A percentile compares a stretch with the other conserved stretches of the same genome.
Conservation (phyloP, 2,113 vertebrate species). For the Pachycephala philippinensis region DNA sequence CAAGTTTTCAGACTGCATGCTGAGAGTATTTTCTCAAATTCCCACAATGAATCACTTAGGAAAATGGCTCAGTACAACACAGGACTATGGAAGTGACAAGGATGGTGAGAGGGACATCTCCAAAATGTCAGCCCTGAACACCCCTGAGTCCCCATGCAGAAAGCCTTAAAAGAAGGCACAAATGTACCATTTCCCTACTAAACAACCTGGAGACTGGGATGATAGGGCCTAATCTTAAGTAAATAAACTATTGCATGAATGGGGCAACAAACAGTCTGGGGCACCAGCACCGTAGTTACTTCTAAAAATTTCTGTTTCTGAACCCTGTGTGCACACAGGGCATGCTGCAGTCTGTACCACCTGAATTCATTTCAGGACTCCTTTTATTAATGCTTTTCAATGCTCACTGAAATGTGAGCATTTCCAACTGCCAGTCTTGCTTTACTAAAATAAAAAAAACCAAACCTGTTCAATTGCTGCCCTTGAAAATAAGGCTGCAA, state of each 20-base stretch:
- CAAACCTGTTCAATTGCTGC: not conserved
- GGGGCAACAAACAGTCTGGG: not conserved
- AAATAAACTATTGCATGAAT: not conserved
- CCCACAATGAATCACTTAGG: not conserved
- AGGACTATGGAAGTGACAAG: not conserved
- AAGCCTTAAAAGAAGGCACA: not conserved
- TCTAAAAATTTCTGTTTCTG: not conserved
- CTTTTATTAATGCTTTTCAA: not conserved
- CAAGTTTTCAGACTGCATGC: not conserved
- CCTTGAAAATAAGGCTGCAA: not conserved
- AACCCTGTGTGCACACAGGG: not conserved
- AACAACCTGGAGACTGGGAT: not conserved
- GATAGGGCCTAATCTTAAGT: not conserved
- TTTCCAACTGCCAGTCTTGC: not conserved
- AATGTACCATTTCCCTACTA: not conserved
- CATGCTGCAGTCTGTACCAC: not conserved
- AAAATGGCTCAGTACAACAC: not conserved
- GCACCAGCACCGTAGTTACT: rapidly evolving
- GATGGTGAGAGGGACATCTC: not conserved
- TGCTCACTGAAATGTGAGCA: not conserved
- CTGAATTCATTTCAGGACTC: not conserved
- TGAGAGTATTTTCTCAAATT: not conserved
- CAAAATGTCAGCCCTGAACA: rapidly evolving
- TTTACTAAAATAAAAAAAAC: not conserved
- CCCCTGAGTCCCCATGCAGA: not conserved